A percentile compares a stretch with the other conserved stretches of the same genome.
Conservation (phyloP, 2,888 invertebrate genomes). For the Cheilosia urbana region DNA sequence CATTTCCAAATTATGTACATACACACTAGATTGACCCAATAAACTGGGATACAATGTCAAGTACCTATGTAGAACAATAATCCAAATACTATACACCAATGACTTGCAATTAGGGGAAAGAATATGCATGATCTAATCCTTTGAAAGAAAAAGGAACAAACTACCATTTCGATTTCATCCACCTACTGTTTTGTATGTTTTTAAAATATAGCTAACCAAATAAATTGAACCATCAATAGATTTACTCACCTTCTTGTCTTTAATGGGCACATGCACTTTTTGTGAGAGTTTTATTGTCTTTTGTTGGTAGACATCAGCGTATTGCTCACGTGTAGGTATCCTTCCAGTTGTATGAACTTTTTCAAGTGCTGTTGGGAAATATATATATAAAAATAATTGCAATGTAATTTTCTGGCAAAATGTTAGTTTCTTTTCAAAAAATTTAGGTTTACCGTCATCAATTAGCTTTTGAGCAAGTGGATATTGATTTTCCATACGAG, state of each 20-base stretch:
- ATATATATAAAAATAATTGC: not conserved
- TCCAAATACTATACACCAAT: too few relatives aligned
- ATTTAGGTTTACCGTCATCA: slow-evolving; percentile 80
- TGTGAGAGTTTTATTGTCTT: slow-evolving; percentile 82
- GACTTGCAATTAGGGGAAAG: too few relatives aligned
- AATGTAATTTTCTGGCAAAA: not conserved
- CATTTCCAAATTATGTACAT: too few relatives aligned
- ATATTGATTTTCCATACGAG: slow-evolving; percentile 82
- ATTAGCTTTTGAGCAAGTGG: slow-evolving; percentile 82
- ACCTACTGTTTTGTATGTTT: too few relatives aligned
- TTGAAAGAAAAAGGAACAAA: too few relatives aligned
- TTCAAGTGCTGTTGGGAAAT: slow-evolving; percentile 87
- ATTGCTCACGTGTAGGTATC: slow-evolving; percentile 87
- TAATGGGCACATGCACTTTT: slow-evolving; percentile 83
- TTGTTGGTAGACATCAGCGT: slow-evolving; percentile 90
- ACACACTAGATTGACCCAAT: too few relatives aligned
- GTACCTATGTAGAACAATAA: too few relatives aligned
- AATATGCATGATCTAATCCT: too few relatives aligned
- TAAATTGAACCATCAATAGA: not conserved
- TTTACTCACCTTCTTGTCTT: slow-evolving; percentile 83
- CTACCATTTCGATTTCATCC: too few relatives aligned
- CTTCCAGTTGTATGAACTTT: slow-evolving; percentile 89
- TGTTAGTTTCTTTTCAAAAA: not conserved
- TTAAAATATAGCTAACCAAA: not conserved
- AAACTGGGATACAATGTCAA: too few relatives aligned